Base-by-base conservation (phyloP, 1,140 invertebrate species). In the Hermetia illucens region DNA sequence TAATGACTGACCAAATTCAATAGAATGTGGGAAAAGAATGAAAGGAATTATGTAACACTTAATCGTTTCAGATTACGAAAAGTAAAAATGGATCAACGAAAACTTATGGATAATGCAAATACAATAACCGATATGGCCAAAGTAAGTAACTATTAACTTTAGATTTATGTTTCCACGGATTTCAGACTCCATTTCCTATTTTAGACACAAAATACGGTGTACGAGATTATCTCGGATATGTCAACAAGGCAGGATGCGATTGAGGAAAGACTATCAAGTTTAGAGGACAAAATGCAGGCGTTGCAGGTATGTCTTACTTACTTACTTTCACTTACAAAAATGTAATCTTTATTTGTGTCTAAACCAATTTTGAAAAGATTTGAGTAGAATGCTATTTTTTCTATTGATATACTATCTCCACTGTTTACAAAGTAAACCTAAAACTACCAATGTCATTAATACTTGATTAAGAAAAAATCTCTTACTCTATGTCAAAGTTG, bases 121-220 rank as follows among this genome's bases (percentile, higher is more conserved):
- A 97, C 94, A 35, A 88, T 98, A 61, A 96, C 94, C 36, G 95
- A 98, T 63, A 97, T 98, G 88, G 93, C 94, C 51, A 99, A 98
- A 81, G 95, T 97, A 81, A 72, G 63, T 56, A 46, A 21, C 35
- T 31, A 8, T 31, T 17, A 33, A 17, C 19, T 33, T 16, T 33
- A 2, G 9, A 33, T 16, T 25, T 25, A 25, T 8, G n/a, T 6
- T 4, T 5, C 30, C 30, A 19, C 18, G 16, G 15, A 25, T 21
- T 12, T 20, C 32, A 21, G 25, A 13, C 12, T 12, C 1, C 30
- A 12, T 34, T n/a, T 15, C 18, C 20, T 3, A 21, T 46, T 66
- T 47, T 78, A 97, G 92, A 94, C 90, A 35, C 92, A 96, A 71
- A 92, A 89, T 55, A 90, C 87, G 12, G 90, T 96, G 34, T 94